Evolutionary conservation across 2,113 vertebrate species (phyloP), one percentile per base, ranked within the genome.

Genomic region (Mesocricetus auratus): DNA sequence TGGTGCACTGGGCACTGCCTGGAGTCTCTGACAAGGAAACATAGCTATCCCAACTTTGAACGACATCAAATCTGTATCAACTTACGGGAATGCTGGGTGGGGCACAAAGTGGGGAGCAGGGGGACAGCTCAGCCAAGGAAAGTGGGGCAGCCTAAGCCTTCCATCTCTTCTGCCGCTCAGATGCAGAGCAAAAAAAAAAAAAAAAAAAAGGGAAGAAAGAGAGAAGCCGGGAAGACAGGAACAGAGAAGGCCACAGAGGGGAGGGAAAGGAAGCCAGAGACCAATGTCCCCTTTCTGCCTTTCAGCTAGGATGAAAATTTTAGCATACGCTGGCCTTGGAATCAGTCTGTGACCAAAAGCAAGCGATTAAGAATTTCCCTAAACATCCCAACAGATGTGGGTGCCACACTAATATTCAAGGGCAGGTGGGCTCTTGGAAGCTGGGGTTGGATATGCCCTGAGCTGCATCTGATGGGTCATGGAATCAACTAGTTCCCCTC

Each of bases 141-240:
- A 98, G 97, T 97, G 98, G 97, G 98, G 95, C 96, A 97, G 97
- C 95, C 98, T 98, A 97, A 97, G 97, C 96, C 98, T 95, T 97
- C 97, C 98, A 93, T 97, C 97, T 97, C 97, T 97, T 98, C 98
- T 98, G 97, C 98, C 95, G 98, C 91, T 96, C 87, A 97, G 94
- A 77, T 90, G 97, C 96, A 97, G 92, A 97, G 97, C 86, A 68
- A 95, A 97, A 96, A 75, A 77, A 81, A 91, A 86, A 90, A 79
- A 81, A 26, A 33, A 77, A 78, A 47, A 9, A 78, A 53, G 16
- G 39, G 33, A 47, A 86, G 62, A 86, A 5, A 97, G 73, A 96
- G 39, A 88, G 33, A 96, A 96, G 94, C 93, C 97, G 94, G 94
- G 94, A 93, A 95, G 94, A 97, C 78, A 91, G 79, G 77, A 93